phyloP scores from a whole-genome alignment of 2,888 invertebrate species.

The Orchestes rusci region DNA sequence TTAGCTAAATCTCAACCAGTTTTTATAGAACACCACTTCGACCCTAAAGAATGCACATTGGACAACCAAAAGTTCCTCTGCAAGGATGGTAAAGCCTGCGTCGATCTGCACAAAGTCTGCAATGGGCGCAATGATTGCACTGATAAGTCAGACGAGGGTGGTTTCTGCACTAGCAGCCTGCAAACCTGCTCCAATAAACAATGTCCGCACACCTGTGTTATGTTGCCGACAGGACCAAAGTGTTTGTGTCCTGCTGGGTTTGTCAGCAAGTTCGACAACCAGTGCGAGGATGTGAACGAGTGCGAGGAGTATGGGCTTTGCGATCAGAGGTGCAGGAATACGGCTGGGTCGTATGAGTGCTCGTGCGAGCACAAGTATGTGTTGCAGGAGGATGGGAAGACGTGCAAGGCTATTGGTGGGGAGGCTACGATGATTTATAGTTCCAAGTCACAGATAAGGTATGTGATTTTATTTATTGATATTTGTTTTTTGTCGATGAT shows the following conservation, averaged over 20 bases:
- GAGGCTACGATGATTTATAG: constrained; percentile 65
- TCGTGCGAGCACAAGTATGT: constrained; percentile 54
- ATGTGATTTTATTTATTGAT: too few relatives aligned
- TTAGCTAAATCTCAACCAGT: constrained; percentile 2
- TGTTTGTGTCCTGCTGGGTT: constrained; percentile 54
- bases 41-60: constrained; percentile 44
- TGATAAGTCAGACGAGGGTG: constrained; percentile 57
- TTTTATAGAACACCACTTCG: constrained; percentile 35
- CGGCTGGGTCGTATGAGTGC: constrained; percentile 53
- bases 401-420: constrained; percentile 51
- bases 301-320: constrained; percentile 56
- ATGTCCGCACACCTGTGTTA: constrained; percentile 43
- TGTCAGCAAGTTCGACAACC: constrained; percentile 39
- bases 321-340: constrained; percentile 61
- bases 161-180: neutral
- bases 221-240: constrained; percentile 47
- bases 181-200: constrained; percentile 36
- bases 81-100: constrained; percentile 48
- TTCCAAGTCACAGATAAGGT: constrained; percentile 55
- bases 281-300: constrained; percentile 57
- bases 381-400: constrained; percentile 47
- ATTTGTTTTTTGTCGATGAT: too few relatives aligned
- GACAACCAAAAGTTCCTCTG: constrained; percentile 50
- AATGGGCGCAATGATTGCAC: constrained; percentile 51
- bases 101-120: constrained; percentile 49